Evolutionary conservation across 2,113 vertebrate genomes (phyloP).

Genomic region (Neolamprologus tretocephalus): DNA sequence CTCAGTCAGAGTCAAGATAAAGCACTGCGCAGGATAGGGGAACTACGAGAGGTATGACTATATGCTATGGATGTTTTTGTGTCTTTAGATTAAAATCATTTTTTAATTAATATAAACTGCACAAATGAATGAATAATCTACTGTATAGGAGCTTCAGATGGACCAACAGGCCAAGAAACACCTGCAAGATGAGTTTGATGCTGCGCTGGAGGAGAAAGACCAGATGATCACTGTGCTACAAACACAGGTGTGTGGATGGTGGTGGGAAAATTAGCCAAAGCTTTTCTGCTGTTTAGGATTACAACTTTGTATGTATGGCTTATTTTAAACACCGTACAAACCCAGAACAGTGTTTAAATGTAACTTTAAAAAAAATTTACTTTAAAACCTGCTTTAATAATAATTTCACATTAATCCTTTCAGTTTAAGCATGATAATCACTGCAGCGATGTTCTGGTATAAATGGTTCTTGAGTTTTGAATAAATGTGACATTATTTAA

Average conservation of each 20-base stretch:
- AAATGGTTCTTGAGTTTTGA: background rate
- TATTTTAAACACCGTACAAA: background rate
- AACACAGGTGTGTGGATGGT: conserved; percentile 75
- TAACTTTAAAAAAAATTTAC: background rate
- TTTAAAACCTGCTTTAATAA: background rate
- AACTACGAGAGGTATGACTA: conserved; percentile 83
- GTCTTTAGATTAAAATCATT: background rate
- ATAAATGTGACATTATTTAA: background rate
- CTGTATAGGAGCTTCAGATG: conserved; percentile 90
- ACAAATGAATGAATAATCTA: background rate
- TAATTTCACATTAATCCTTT: background rate
- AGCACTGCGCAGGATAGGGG: conserved; percentile 89
- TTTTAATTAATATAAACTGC: background rate
- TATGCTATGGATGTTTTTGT: background rate
- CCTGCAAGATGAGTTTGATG: conserved; percentile 96
- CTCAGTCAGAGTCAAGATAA: conserved; percentile 97
- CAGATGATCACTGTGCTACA: conserved; percentile 93
- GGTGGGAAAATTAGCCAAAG: background rate
- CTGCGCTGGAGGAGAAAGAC: conserved; percentile 91
- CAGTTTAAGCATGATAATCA: background rate
- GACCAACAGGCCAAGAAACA: conserved; percentile 97
- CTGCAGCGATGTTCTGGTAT: background rate
- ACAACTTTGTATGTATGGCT: background rate
- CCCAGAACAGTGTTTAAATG: background rate
- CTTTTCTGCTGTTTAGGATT: background rate